A percentile compares a stretch with the other conserved stretches of the same genome.
phyloP scores from a whole-genome alignment of 2,888 invertebrate genomes.

The Stictocephala bisonia region DNA sequence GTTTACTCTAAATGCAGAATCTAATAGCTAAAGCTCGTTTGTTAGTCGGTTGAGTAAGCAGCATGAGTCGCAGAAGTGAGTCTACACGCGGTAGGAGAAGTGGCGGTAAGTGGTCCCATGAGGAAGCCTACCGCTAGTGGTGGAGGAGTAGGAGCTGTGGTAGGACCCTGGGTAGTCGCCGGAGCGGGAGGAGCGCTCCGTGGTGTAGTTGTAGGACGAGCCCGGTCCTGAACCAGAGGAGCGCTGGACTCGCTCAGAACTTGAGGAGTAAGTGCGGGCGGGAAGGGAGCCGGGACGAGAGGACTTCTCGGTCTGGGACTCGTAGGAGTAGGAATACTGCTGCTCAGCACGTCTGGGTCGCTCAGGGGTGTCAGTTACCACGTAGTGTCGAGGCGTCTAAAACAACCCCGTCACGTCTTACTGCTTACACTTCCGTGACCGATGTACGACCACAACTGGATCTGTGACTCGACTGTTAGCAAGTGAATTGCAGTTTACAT shows the following conservation, averaged over 20 bases:
- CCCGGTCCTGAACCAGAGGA: constrained; percentile 76
- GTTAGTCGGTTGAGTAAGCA: neutral
- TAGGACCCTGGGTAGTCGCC: constrained; percentile 84
- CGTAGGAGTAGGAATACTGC: constrained; percentile 88
- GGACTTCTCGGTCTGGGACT: constrained; percentile 70
- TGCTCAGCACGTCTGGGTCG: constrained; percentile 77
- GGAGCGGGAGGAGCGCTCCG: constrained; percentile 75
- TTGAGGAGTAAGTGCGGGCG: constrained; percentile 74
- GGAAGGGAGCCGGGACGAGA: constrained; percentile 68
- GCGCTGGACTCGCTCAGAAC: constrained; percentile 76
- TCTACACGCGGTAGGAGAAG: constrained; percentile 88
- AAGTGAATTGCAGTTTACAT: too few relatives aligned
- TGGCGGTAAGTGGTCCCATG: constrained; percentile 86
- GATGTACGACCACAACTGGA: too few relatives aligned
- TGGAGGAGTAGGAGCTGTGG: constrained; percentile 80
- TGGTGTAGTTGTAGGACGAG: constrained; percentile 75
- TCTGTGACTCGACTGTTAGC: too few relatives aligned
- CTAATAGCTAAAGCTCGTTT: neutral
- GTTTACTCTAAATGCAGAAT: constrained; percentile 22
- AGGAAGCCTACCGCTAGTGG: constrained; percentile 82
- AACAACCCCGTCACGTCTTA: constrained; percentile 52
- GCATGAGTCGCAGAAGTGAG: neutral
- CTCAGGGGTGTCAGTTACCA: constrained; percentile 81
- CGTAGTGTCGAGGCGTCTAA: constrained; percentile 89
- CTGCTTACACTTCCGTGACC: too few relatives aligned